These are phyloP conservation scores for Onychomys arenicola DNA, from an alignment of 2,797 vertebrate species.

Conservation along the genomic window DNA sequence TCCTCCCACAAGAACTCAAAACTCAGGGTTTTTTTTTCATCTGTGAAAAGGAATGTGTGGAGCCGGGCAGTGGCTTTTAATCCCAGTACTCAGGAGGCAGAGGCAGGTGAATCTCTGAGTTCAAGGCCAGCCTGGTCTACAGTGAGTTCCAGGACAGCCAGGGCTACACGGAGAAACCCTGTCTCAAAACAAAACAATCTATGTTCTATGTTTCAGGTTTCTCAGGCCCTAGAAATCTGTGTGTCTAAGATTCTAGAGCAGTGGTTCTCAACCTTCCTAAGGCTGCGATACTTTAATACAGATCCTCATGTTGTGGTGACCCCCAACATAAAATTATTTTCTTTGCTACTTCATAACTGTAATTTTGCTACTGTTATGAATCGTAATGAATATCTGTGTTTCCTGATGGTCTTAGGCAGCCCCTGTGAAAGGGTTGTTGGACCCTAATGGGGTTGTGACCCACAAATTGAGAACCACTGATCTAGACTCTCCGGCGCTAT, in stretches of 20 bases:
- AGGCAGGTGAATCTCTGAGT: neutral
- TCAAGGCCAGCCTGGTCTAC: neutral
- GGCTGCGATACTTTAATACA: fast-evolving
- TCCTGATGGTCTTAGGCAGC: neutral
- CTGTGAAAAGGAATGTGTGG: neutral
- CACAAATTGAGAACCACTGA: neutral
- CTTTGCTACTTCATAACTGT: neutral
- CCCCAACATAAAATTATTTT: neutral
- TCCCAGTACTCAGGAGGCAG: neutral
- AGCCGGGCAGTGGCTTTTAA: neutral
- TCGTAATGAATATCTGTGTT: neutral
- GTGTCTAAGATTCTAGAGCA: slow-evolving; percentile 8
- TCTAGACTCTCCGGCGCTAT: neutral
- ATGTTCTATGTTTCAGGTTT: neutral
- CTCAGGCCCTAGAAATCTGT: slow-evolving; percentile 29
- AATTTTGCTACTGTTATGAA: neutral
- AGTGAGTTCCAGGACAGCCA: neutral
- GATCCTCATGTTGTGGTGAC: neutral
- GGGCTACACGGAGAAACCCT: neutral
- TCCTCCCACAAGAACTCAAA: neutral
- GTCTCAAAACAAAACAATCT: neutral
- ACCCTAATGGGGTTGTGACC: neutral
- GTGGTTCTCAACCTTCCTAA: neutral
- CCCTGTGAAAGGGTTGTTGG: neutral
- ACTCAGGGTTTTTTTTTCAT: neutral